These are phyloP conservation scores for Ciconia nigra DNA, from an alignment of 2,797 vertebrate species.

Conservation along the genomic window DNA sequence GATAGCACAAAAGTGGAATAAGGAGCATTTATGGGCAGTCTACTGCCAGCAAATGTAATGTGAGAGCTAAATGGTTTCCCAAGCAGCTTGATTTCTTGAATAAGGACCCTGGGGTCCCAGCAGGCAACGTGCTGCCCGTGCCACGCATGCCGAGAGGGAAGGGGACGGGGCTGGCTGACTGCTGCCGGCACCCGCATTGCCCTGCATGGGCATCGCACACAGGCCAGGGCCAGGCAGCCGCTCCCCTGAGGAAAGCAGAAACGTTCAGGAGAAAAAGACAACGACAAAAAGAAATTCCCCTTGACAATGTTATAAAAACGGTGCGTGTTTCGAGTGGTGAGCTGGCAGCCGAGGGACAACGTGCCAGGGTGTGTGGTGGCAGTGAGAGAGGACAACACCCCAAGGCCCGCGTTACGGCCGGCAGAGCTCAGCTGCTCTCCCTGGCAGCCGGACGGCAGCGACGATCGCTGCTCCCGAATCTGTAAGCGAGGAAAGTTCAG, in stretches of 20 bases:
- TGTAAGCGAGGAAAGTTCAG: not conserved
- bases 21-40: not conserved
- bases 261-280: not conserved
- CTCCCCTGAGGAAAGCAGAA: not conserved
- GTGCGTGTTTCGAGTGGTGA: rapidly evolving
- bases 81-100: not conserved
- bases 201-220: not conserved
- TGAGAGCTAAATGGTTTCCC: not conserved
- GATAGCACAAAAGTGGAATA: not conserved
- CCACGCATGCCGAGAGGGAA: rapidly evolving
- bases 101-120: not conserved
- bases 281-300: not conserved
- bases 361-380: rapidly evolving
- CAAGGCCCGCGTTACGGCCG: rapidly evolving
- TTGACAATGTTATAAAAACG: not conserved
- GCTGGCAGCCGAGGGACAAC: not conserved
- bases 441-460: rapidly evolving
- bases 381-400: not conserved
- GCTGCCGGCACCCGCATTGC: rapidly evolving
- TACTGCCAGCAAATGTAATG: not conserved
- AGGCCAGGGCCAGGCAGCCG: not conserved
- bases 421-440: not conserved
- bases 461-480: rapidly evolving
- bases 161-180: not conserved
- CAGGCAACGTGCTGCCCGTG: rapidly evolving